Conservation (phyloP, 2,888 invertebrate genomes). For the Leptinotarsa juncta region DNA sequence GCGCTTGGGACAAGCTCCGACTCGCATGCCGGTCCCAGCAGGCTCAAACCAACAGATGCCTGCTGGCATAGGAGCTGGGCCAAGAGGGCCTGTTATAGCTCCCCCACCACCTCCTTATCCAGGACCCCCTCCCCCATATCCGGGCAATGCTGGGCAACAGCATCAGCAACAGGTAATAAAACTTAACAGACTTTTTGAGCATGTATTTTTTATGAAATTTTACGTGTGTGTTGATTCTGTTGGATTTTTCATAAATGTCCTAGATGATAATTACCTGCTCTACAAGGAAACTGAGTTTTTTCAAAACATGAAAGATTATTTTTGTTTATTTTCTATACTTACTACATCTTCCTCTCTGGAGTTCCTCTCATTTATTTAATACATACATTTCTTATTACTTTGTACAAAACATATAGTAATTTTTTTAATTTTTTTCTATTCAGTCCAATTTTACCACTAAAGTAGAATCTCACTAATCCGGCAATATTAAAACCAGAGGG, state of each 20-base stretch:
- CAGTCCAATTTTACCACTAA: no score
- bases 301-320: background rate
- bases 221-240: slow-evolving; percentile 22
- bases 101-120: slow-evolving; percentile 81
- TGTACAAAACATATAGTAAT: no score
- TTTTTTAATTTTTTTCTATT: no score
- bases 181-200: slow-evolving; percentile 12
- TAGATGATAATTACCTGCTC: background rate
- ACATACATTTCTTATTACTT: no score
- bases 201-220: slow-evolving; percentile 5
- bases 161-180: slow-evolving; percentile 50
- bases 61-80: slow-evolving; percentile 63
- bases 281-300: background rate
- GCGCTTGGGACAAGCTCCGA: slow-evolving; percentile 57
- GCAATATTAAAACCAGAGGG: no score
- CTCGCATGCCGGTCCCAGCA: slow-evolving; percentile 53
- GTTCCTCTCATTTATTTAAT: no score
- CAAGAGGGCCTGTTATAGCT: slow-evolving; percentile 63
- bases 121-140: slow-evolving; percentile 78
- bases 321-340: no score
- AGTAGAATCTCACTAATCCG: no score
- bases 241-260: background rate
- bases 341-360: no score
- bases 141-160: slow-evolving; percentile 67
- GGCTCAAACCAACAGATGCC: slow-evolving; percentile 30